Conservation (phyloP, 1,140 invertebrate species). For the Zaprionus vittiger region DNA sequence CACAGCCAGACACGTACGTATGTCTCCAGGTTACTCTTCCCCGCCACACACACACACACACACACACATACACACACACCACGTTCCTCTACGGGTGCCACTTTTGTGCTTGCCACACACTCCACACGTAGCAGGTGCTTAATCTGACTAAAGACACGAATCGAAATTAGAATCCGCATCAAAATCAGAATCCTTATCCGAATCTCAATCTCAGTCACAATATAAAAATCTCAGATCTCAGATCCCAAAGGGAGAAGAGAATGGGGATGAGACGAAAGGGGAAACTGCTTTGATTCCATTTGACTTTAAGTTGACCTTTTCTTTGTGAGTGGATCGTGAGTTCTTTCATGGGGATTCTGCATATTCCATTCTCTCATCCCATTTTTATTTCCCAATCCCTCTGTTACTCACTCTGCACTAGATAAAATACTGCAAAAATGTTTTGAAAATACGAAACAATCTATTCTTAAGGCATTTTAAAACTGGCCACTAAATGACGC, state of each 20-base stretch:
- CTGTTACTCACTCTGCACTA: no score
- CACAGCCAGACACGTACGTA: conserved; percentile 14
- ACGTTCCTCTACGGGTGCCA: background rate
- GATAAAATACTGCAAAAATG: no score
- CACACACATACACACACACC: no score
- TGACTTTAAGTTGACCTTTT: background rate
- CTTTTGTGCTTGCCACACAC: conserved; percentile 20
- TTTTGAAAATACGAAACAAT: no score
- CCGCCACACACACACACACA: no score
- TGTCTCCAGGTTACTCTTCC: background rate
- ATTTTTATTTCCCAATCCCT: no score
- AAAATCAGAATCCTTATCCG: conserved; percentile 13
- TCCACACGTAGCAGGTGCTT: conserved; percentile 47
- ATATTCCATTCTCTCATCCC: no score
- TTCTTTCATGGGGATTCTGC: no score
- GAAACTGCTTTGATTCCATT: conserved; percentile 14
- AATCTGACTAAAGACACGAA: conserved; percentile 43
- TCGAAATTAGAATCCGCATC: conserved; percentile 45
- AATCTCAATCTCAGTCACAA: conserved; percentile 24
- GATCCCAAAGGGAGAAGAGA: background rate
- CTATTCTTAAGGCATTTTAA: background rate
- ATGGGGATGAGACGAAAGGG: no score
- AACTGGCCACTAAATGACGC: conserved; percentile 1
- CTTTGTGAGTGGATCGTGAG: background rate
- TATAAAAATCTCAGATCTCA: conserved; percentile 22